Conservation (phyloP, 2,797 vertebrate species). For the Cyclura pinguis region DNA sequence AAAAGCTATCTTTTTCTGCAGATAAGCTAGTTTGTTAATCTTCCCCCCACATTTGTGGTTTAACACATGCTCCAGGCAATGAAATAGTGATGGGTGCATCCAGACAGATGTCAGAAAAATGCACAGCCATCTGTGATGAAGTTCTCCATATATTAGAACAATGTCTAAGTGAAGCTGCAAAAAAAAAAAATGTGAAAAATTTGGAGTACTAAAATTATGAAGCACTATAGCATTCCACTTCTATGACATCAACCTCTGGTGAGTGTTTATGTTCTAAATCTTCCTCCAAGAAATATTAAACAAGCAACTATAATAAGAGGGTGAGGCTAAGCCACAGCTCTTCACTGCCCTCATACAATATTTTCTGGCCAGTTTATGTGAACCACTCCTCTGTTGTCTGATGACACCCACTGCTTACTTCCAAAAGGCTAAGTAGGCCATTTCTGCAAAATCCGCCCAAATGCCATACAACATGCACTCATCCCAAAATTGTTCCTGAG, state of each 20-base stretch:
- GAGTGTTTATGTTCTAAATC: slow-evolving; percentile 19
- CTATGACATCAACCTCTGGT: slow-evolving; percentile 24
- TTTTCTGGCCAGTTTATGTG: slow-evolving; percentile 36
- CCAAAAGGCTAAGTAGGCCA: background rate
- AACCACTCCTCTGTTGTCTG: slow-evolving; percentile 21
- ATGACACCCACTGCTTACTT: slow-evolving; percentile 1
- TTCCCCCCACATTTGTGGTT: background rate
- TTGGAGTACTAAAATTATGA: slow-evolving; percentile 26
- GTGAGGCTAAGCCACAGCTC: slow-evolving; percentile 13
- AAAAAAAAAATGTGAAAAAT: background rate
- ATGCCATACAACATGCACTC: background rate
- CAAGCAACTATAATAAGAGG: background rate
- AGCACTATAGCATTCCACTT: slow-evolving; percentile 41
- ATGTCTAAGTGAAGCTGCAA: background rate
- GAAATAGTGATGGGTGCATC: background rate
- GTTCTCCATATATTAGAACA: background rate
- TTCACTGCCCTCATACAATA: slow-evolving; percentile 25
- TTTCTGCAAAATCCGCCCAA: slow-evolving; percentile 26
- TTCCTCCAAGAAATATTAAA: slow-evolving; percentile 9
- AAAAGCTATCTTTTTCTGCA: background rate
- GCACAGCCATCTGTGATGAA: background rate
- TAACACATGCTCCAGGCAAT: background rate
- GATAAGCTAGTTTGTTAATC: background rate
- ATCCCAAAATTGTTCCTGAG: slow-evolving; percentile 12
- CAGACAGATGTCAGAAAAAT: background rate